A percentile compares a stretch with the other conserved stretches of the same genome.
phyloP scores from a whole-genome alignment of 2,888 invertebrate species.

The Mesoligia furuncula region DNA sequence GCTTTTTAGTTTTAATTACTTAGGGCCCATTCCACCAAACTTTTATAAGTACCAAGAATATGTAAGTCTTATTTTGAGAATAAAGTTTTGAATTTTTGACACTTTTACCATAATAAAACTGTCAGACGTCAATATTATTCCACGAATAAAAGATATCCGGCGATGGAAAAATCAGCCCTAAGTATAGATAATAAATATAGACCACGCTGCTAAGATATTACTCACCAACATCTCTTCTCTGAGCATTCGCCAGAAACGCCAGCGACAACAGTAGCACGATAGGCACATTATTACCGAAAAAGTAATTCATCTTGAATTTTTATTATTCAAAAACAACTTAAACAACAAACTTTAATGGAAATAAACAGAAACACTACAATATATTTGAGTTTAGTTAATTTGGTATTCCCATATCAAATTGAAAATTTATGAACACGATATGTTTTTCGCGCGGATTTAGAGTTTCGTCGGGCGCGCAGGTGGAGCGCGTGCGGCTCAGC shows the following conservation, averaged over 20 bases:
- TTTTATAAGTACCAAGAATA: too few relatives aligned
- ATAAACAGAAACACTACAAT: constrained; percentile 27
- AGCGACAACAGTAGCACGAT: constrained; percentile 85
- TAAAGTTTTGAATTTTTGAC: too few relatives aligned
- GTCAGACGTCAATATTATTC: too few relatives aligned
- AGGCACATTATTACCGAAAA: constrained; percentile 80
- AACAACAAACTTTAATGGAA: neutral
- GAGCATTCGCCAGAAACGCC: constrained; percentile 85
- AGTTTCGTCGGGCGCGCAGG: constrained; percentile 71
- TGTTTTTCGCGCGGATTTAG: constrained; percentile 82
- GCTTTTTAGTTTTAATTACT: neutral
- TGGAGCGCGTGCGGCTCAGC: constrained; percentile 82
- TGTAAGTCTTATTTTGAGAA: too few relatives aligned
- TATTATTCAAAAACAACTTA: neutral
- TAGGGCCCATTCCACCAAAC: too few relatives aligned
- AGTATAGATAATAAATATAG: neutral
- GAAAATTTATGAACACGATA: constrained; percentile 67
- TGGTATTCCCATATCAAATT: constrained; percentile 11
- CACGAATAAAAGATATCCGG: too few relatives aligned
- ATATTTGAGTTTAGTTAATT: constrained; percentile 38
- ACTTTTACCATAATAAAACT: too few relatives aligned
- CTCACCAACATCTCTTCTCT: constrained; percentile 87
- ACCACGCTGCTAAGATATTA: constrained; percentile 38
- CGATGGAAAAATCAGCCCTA: too few relatives aligned
- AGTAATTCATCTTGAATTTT: constrained; percentile 77